Evolutionary conservation across 2,888 invertebrate species (phyloP), one percentile per base, ranked within the genome.

Genomic region (Marasmarcha lunaedactyla): DNA sequence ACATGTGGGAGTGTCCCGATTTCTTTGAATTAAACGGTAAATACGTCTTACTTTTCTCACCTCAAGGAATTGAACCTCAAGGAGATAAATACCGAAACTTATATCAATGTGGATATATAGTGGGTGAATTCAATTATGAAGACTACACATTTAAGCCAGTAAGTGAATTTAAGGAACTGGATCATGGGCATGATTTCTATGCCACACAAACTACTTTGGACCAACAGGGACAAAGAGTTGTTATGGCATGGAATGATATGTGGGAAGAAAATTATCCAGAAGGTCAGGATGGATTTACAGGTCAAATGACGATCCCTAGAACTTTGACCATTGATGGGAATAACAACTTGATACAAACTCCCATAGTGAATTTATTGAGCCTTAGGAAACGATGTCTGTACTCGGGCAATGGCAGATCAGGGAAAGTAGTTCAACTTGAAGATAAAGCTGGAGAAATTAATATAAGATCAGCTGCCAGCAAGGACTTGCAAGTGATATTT

Each of bases 1-100:
- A 55, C 35, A 79, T 84, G 78, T 85, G 72, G 71, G 85, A 85
- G 49, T 85, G 85, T 55, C 85, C 85, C 0, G 84, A 84, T 46
- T 73, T 85, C 38, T 84, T 85, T 30, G 65, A 73, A 46, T 42
- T 85, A 0, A 42, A 60, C 14, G 72, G 69, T 0, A 50, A 57
- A 38, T 70, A 55, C 45, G 53, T 85, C 11, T 51, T 85, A 1
- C 45, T 85, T 2, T 65, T 85, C 40, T 84, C 79, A 4, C 74
- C 81, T 1, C 79, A 81, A 65, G 79, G 83, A 1, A 42, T 83
- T 0, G 2, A 51, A 37, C 44, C 71, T 1, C 47, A 65, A 33
- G 83, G 76, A 0, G 65, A 76, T 42, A 63, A 58, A 26, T 79
- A 61, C 40, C 63, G 12, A 35, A 81, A 77, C 42, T 47, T 74